Conservation (phyloP, 2,797 vertebrate genomes). For the Siniperca undulata region DNA sequence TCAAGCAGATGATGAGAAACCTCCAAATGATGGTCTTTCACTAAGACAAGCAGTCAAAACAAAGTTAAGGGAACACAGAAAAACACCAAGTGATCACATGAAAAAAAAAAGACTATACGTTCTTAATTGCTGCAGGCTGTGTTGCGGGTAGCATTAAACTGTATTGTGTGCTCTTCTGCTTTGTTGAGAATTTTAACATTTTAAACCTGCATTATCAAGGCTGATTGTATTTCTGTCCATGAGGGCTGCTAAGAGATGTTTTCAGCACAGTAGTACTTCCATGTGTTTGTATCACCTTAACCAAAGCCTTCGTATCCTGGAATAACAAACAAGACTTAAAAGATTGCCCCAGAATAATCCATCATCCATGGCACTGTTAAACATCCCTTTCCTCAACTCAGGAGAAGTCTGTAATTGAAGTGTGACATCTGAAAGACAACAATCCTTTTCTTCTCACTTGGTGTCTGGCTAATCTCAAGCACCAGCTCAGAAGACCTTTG, state of each 20-base stretch:
- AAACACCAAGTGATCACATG: slow-evolving; percentile 79
- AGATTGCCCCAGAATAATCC: slow-evolving; percentile 62
- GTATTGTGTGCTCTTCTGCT: slow-evolving; percentile 50
- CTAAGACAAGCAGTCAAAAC: slow-evolving; percentile 89
- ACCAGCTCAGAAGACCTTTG: slow-evolving; percentile 68
- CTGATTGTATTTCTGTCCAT: slow-evolving; percentile 15
- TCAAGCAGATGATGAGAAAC: slow-evolving; percentile 89
- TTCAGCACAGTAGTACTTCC: slow-evolving; percentile 59
- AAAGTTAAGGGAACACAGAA: slow-evolving; percentile 87
- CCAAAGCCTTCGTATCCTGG: slow-evolving; percentile 61
- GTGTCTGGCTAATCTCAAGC: slow-evolving; percentile 81
- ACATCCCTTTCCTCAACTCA: slow-evolving; percentile 52
- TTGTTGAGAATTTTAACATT: slow-evolving; percentile 49
- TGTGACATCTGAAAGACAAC: slow-evolving; percentile 64
- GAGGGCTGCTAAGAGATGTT: slow-evolving; percentile 18
- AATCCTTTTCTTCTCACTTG: slow-evolving; percentile 58
- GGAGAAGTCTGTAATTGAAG: slow-evolving; percentile 65
- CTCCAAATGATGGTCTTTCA: slow-evolving; percentile 88
- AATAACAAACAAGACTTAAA: slow-evolving; percentile 76
- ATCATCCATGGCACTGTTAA: slow-evolving; percentile 63
- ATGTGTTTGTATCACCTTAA: slow-evolving; percentile 56
- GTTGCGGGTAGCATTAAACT: slow-evolving; percentile 48
- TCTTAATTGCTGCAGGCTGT: slow-evolving; percentile 79
- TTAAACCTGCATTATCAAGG: slow-evolving; percentile 34
- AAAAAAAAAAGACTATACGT: slow-evolving; percentile 68